Evolutionary conservation across 2,113 vertebrate genomes (phyloP), one percentile per base, ranked within the genome.

Genomic region (Oryctolagus cuniculus): DNA sequence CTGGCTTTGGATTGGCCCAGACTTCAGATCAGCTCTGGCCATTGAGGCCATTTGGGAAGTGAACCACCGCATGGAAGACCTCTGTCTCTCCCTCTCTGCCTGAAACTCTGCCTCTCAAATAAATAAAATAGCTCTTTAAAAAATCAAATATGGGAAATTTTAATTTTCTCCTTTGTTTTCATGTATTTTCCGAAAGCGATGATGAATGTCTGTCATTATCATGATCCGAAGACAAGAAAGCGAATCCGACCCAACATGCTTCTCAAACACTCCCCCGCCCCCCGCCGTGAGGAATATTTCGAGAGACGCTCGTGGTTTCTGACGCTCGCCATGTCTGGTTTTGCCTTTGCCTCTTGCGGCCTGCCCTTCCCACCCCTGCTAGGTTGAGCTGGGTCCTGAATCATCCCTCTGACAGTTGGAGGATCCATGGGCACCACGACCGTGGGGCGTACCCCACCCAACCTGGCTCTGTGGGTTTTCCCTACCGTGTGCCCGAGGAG

Each of bases 311-410:
- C 25, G 0, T 6, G n/a, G 53, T 19, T 80, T 58, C 44, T 6
- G 44, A 44, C 44, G 44, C 44, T 44, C 44, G 1, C 44, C 44
- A 6, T 6, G 44, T 44, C 44, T 44, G 44, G 44, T 44, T 7
- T 3, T 5, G 11, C 0, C 13, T n/a, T 70, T 27, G 2, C 1
- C 2, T 55, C 16, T 27, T 27, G 25, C 0, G 9, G 25, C n/a
- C 27, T 3, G 2, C 6, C 38, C 67, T 25, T 31, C 36, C 2
- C 6, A 10, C 38, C 25, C 0, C 7, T 31, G 29, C 15, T 44
- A 44, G 44, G 44, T 44, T 44, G 44, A 44, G 44, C 44, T 6
- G 6, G 29, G 22, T 8, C 74, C 51, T 61, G 53, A 4, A 6
- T 31, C 61, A 7, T 38, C 34, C 77, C 77, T 55, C n/a, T 22